A percentile compares a stretch with the other conserved stretches of the same genome.
These are phyloP conservation scores for Drosophila infuscata DNA, from an alignment of 2,888 invertebrate species.

Conservation along the genomic window DNA sequence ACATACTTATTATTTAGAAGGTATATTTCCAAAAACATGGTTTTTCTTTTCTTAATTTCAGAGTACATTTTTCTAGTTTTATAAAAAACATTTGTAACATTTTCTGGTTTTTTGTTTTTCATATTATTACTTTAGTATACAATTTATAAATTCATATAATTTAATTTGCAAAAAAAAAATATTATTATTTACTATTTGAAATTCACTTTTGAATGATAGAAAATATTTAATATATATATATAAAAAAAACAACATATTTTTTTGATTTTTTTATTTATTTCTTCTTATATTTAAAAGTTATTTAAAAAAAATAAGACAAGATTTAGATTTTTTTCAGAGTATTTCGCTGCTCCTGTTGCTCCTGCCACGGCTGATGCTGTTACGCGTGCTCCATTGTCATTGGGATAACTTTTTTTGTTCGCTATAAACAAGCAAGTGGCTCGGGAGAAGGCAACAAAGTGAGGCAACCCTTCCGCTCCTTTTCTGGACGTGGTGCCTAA, in stretches of 20 bases:
- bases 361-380: conserved; percentile 7
- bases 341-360: conserved; percentile 19
- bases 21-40: background rate
- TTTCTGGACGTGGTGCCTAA: conserved; percentile 6
- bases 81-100: background rate
- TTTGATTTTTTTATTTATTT: background rate
- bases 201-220: background rate
- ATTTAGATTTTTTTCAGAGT: background rate
- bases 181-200: too few species aligned
- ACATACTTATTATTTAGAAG: background rate
- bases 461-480: conserved; percentile 13
- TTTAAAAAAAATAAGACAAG: too few species aligned
- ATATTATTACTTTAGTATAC: background rate
- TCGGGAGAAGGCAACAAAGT: conserved; percentile 32
- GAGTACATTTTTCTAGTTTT: background rate
- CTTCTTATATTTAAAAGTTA: background rate
- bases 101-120: background rate
- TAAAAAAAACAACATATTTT: background rate
- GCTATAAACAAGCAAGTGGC: conserved; percentile 40
- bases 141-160: background rate
- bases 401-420: conserved; percentile 15
- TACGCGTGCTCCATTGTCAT: conserved; percentile 53
- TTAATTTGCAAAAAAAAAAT: background rate
- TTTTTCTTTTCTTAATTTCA: background rate
- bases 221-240: background rate